Evolutionary conservation across 2,888 invertebrate species (phyloP).

Genomic region (Stenchaetothrips biformis): DNA sequence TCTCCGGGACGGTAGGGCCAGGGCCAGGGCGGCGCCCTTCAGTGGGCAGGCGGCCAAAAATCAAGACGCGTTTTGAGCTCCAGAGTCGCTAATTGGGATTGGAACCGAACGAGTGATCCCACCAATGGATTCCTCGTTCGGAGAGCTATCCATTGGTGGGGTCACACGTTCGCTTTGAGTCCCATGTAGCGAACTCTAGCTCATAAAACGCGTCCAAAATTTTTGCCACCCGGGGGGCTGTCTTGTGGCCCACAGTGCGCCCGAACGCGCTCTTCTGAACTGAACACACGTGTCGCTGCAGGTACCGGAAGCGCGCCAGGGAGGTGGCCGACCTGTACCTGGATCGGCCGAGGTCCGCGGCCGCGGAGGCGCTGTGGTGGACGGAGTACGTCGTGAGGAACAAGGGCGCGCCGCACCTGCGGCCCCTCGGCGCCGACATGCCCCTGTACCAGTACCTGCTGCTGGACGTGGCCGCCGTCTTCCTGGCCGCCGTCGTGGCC

Average conservation of each 20-base stretch:
- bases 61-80: background rate
- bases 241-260: background rate
- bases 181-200: too few species aligned
- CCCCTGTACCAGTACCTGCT: slow-evolving; percentile 39
- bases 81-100: background rate
- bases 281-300: slow-evolving; percentile 29
- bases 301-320: slow-evolving; percentile 36
- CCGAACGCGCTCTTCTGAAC: background rate
- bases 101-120: background rate
- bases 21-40: background rate
- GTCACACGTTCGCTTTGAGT: too few species aligned
- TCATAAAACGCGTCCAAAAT: too few species aligned
- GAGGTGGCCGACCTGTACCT: slow-evolving; percentile 36
- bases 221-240: background rate
- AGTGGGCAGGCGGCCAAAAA: background rate
- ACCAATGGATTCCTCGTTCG: background rate
- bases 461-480: slow-evolving; percentile 37
- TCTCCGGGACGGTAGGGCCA: background rate
- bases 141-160: too few species aligned
- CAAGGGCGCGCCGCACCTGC: slow-evolving; percentile 39
- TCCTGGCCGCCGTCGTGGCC: slow-evolving; percentile 6
- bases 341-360: slow-evolving; percentile 36
- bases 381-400: slow-evolving; percentile 39
- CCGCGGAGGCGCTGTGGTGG: slow-evolving; percentile 39
- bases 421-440: slow-evolving; percentile 37